A percentile compares a stretch with the other conserved stretches of the same genome.
phyloP scores from a whole-genome alignment of 2,797 vertebrate species.

The Acanthis flammea region DNA sequence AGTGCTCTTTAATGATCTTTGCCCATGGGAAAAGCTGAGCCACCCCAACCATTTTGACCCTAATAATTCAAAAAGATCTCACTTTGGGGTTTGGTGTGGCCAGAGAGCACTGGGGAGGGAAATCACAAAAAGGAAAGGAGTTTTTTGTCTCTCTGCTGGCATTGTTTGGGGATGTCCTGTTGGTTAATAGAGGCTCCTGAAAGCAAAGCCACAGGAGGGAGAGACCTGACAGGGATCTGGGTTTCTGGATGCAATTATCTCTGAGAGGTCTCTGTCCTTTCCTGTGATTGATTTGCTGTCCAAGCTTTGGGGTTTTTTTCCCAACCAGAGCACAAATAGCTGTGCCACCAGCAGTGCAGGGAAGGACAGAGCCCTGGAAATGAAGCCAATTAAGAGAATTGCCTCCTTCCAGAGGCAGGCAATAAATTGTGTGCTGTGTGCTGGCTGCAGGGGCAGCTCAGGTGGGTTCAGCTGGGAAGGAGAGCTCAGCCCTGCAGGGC shows the following conservation, averaged over 20 bases:
- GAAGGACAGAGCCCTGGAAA: background rate
- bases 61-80: background rate
- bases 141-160: background rate
- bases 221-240: background rate
- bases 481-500: background rate
- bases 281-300: background rate
- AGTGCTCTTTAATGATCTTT: background rate
- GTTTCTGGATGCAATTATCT: background rate
- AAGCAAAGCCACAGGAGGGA: background rate
- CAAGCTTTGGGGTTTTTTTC: background rate
- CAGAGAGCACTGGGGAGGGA: background rate
- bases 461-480: background rate
- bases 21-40: background rate
- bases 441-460: background rate
- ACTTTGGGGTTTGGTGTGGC: background rate
- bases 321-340: background rate
- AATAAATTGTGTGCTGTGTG: background rate
- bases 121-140: background rate
- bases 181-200: background rate
- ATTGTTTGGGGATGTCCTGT: background rate
- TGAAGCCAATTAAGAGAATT: conserved; percentile 16
- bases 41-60: background rate
- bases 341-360: background rate
- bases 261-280: background rate
- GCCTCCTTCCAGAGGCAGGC: conserved; percentile 8